Percentiles rank a stretch among this genome's conserved stretches.
Conservation (phyloP, 2,113 vertebrate genomes). For the Hyperopisus bebe region DNA sequence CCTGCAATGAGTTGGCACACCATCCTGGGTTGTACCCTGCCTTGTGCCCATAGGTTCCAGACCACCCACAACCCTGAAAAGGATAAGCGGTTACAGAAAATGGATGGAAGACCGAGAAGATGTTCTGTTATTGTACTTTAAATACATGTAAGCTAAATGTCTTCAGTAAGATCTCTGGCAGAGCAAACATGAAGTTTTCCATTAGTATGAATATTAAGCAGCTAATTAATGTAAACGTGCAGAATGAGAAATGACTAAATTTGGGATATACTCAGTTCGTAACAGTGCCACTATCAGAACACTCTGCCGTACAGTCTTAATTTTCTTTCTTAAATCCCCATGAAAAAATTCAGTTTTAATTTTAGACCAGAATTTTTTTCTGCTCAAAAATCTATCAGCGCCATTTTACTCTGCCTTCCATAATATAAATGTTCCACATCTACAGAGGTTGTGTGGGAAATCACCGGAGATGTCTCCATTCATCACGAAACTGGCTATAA, state of each 20-base stretch:
- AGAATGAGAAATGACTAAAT: not conserved
- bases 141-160: not conserved
- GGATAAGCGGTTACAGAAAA: not conserved
- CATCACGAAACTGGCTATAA: not conserved
- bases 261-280: not conserved
- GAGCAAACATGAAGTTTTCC: not conserved
- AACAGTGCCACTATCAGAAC: not conserved
- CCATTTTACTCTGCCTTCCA: not conserved
- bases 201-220: not conserved
- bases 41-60: not conserved
- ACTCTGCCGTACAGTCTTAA: not conserved
- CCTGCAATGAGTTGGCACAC: not conserved
- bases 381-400: not conserved
- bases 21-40: not conserved
- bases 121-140: not conserved
- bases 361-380: not conserved
- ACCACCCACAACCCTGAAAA: not conserved
- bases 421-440: not conserved
- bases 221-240: not conserved
- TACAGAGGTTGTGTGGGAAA: not conserved
- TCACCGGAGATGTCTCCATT: not conserved
- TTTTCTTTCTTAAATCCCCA: not conserved
- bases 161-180: not conserved
- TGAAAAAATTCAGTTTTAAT: not conserved
- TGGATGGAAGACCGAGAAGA: not conserved